phyloP scores from a whole-genome alignment of 2,888 invertebrate genomes.

The Drosophila leonis region DNA sequence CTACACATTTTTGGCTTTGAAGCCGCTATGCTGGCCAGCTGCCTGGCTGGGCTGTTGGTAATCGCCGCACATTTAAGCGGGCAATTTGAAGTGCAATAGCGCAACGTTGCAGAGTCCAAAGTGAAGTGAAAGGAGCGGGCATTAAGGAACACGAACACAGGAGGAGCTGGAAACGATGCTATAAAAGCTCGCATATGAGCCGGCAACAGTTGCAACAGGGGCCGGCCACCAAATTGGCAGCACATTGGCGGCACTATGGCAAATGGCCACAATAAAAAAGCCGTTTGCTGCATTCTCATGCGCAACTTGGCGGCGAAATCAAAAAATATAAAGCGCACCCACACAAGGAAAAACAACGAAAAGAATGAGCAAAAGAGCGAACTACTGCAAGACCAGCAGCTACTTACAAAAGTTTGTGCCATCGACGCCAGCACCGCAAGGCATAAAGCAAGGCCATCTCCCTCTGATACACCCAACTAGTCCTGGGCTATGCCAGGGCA shows the following conservation, averaged over 20 bases:
- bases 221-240: slow-evolving; percentile 68
- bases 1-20: slow-evolving; percentile 57
- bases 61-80: slow-evolving; percentile 80
- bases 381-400: slow-evolving; percentile 51
- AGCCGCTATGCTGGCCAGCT: slow-evolving; percentile 19
- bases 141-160: slow-evolving; percentile 30
- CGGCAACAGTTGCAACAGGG: slow-evolving; percentile 60
- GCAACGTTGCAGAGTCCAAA: slow-evolving; percentile 54
- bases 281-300: slow-evolving; percentile 82
- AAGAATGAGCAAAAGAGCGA: slow-evolving; percentile 17
- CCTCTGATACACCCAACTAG: slow-evolving; percentile 32
- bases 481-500: slow-evolving; percentile 12
- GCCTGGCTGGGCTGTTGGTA: slow-evolving; percentile 66
- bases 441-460: slow-evolving; percentile 64
- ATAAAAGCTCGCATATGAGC: slow-evolving; percentile 61
- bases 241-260: slow-evolving; percentile 73
- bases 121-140: slow-evolving; percentile 1
- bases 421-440: slow-evolving; percentile 66
- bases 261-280: slow-evolving; percentile 81
- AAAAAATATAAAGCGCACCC: slow-evolving; percentile 37
- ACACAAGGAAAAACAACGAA: slow-evolving; percentile 17
- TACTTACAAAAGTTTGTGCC: slow-evolving; percentile 68
- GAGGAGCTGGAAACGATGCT: slow-evolving; percentile 40
- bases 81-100: slow-evolving; percentile 74
- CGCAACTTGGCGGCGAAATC: slow-evolving; percentile 71